Percentiles rank a stretch among this genome's conserved stretches.
phyloP scores from a whole-genome alignment of 2,888 invertebrate genomes.

The Leucoma salicis region DNA sequence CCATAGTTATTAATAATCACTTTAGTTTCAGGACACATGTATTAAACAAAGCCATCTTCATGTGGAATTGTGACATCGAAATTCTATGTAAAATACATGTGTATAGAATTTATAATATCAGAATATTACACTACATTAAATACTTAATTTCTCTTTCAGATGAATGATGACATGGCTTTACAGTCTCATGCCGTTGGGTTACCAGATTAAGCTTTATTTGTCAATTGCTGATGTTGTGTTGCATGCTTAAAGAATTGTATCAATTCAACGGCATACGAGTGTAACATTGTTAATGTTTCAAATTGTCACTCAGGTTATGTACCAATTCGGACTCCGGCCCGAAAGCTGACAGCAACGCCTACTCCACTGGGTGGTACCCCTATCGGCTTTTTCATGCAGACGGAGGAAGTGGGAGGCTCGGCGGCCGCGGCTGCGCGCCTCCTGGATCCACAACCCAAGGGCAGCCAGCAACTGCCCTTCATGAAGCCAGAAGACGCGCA shows the following conservation, averaged over 20 bases:
- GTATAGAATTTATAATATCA: slow-evolving; percentile 53
- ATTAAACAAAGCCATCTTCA: slow-evolving; percentile 58
- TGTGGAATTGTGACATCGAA: slow-evolving; percentile 47
- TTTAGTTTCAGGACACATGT: slow-evolving; percentile 80
- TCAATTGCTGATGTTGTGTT: slow-evolving; percentile 42
- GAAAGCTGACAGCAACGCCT: slow-evolving; percentile 98
- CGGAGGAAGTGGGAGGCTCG: slow-evolving; percentile 92
- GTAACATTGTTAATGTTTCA: slow-evolving; percentile 35
- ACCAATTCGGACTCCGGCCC: slow-evolving; percentile 97
- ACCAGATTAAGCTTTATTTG: slow-evolving; percentile 54
- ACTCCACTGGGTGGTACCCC: slow-evolving; percentile 97
- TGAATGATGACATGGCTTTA: slow-evolving; percentile 73
- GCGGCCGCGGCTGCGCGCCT: slow-evolving; percentile 89
- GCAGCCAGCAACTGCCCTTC: slow-evolving; percentile 94
- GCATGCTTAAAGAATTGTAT: slow-evolving; percentile 37
- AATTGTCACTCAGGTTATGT: slow-evolving; percentile 88
- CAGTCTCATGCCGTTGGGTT: slow-evolving; percentile 70
- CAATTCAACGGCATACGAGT: slow-evolving; percentile 33
- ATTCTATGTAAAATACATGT: slow-evolving; percentile 54
- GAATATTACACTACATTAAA: slow-evolving; percentile 56
- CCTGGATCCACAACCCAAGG: slow-evolving; percentile 98
- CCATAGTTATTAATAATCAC: slow-evolving; percentile 69
- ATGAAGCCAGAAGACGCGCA: slow-evolving; percentile 99
- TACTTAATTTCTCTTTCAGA: slow-evolving; percentile 77
- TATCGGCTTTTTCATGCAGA: slow-evolving; percentile 97